Evolutionary conservation across 2,888 invertebrate species (phyloP).

Genomic region (Cephus nigrinus): DNA sequence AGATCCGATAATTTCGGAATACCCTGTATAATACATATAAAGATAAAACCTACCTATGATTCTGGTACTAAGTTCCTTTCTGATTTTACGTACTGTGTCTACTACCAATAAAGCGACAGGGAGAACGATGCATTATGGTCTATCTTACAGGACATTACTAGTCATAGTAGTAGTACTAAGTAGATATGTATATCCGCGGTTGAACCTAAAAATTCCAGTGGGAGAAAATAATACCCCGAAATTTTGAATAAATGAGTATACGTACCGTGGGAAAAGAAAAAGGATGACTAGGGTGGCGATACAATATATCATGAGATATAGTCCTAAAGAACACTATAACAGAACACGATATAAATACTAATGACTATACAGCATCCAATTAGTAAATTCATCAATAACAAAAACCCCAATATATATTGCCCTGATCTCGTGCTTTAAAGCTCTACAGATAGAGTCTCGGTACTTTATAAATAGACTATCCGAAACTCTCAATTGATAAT

Average conservation of each 20-base stretch:
- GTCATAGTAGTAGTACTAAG: background rate
- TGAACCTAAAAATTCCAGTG: background rate
- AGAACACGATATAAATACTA: background rate
- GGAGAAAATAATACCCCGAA: background rate
- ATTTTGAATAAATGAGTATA: background rate
- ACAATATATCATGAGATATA: background rate
- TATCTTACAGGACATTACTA: background rate
- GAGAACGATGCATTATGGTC: background rate
- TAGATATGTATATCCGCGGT: background rate
- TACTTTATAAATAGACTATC: background rate
- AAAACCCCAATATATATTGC: background rate
- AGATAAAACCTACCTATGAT: too few species aligned
- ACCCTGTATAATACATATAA: too few species aligned
- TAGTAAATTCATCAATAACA: background rate
- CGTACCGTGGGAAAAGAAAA: background rate
- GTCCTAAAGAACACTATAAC: background rate
- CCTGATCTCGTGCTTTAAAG: background rate
- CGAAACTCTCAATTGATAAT: background rate
- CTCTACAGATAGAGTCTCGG: background rate
- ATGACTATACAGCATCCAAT: background rate
- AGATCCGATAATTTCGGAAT: too few species aligned
- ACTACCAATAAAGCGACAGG: background rate
- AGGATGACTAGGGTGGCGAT: background rate
- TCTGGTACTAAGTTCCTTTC: background rate
- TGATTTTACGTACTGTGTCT: background rate